Evolutionary conservation across 2,113 vertebrate species (phyloP).

Genomic region (Rhadina sibilatrix): DNA sequence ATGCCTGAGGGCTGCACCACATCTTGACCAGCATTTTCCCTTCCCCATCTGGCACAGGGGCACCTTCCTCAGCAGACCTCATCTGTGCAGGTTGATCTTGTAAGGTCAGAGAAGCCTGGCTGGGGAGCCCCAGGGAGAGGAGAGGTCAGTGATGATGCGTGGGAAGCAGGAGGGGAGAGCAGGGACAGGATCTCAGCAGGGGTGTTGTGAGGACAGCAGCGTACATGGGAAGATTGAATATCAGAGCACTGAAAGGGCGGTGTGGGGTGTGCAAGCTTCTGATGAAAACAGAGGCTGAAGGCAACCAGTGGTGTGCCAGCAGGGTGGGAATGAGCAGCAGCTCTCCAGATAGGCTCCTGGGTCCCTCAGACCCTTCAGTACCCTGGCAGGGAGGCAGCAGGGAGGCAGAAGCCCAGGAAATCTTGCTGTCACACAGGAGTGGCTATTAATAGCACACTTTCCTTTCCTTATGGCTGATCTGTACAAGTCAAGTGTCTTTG

Average conservation of each 20-base stretch:
- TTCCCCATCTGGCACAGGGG: rapidly evolving
- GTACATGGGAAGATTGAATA: neutral
- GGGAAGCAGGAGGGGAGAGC: neutral
- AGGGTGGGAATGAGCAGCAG: neutral
- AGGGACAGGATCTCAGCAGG: neutral
- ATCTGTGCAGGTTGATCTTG: neutral
- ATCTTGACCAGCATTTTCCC: neutral
- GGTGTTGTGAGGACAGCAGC: neutral
- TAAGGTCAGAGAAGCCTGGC: neutral
- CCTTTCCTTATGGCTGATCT: neutral
- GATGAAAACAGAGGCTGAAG: neutral
- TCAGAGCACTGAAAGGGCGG: neutral
- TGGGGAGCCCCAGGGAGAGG: neutral
- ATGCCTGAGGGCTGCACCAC: neutral
- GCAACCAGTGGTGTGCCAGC: neutral
- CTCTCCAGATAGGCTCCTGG: neutral
- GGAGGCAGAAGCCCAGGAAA: neutral
- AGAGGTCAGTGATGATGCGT: neutral
- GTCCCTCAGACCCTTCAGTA: neutral
- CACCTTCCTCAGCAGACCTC: neutral
- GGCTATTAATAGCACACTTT: slow-evolving; percentile 38
- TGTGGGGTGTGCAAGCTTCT: neutral
- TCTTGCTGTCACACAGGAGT: neutral
- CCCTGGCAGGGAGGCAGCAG: neutral
- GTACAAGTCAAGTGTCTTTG: neutral